Conservation (phyloP, 37 sponge, comb jelly and placozoan genomes). For the Halichondria panicea region DNA sequence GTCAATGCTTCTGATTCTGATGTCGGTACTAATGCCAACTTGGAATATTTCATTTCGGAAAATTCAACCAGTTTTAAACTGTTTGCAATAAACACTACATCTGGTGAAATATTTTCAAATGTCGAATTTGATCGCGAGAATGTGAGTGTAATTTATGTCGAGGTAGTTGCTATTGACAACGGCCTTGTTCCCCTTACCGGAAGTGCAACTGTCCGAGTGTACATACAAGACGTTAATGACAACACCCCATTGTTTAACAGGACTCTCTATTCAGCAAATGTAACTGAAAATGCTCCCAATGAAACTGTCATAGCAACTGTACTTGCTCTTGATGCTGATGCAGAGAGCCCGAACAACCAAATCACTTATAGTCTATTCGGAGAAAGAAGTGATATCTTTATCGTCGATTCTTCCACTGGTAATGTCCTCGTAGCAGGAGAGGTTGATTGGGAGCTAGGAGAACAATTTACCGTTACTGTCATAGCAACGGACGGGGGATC, state of each 20-base stretch:
- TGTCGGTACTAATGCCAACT: slow-evolving; percentile 50
- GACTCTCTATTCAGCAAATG: slow-evolving; percentile 21
- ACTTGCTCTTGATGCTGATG: slow-evolving; percentile 55
- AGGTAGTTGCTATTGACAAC: slow-evolving; percentile 57
- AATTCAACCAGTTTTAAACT: slow-evolving; percentile 21
- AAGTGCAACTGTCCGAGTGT: slow-evolving; percentile 30
- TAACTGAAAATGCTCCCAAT: slow-evolving; percentile 48
- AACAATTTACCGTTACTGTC: slow-evolving; percentile 14
- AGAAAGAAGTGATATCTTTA: slow-evolving; percentile 23
- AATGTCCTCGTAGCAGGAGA: slow-evolving; percentile 33
- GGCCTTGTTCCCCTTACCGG: slow-evolving; percentile 47
- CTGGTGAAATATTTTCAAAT: slow-evolving; percentile 41
- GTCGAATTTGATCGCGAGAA: slow-evolving; percentile 63
- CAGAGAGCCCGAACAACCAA: slow-evolving; percentile 46
- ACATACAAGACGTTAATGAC: slow-evolving; percentile 56
- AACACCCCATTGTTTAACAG: slow-evolving; percentile 43
- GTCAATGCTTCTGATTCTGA: slow-evolving; percentile 70
- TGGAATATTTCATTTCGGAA: slow-evolving; percentile 34
- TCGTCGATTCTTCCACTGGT: slow-evolving; percentile 37
- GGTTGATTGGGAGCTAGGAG: slow-evolving; percentile 61
- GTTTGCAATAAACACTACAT: slow-evolving; percentile 30
- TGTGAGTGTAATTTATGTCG: slow-evolving; percentile 20
- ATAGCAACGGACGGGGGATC: slow-evolving; percentile 42
- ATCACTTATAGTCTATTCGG: slow-evolving; percentile 42
- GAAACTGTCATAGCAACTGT: slow-evolving; percentile 36